A percentile compares a stretch with the other conserved stretches of the same genome.
These are phyloP conservation scores for Aphrocallistes beatrix DNA, from an alignment of 37 sponge, comb jelly and placozoan species.

Conservation along the genomic window DNA sequence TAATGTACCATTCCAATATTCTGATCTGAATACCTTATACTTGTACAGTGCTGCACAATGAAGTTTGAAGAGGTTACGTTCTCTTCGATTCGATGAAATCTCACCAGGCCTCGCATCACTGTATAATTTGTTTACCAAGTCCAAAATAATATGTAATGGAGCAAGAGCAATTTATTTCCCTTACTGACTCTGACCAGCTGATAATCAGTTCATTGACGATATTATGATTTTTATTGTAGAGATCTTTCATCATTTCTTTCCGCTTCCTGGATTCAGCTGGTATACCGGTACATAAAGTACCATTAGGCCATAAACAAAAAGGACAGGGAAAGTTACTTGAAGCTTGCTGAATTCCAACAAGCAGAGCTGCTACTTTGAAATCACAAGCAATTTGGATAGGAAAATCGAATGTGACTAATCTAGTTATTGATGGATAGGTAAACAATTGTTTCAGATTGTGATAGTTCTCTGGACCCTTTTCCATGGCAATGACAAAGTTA, in stretches of 20 bases:
- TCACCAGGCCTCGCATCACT: conserved; percentile 1
- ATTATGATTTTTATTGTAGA: neutral
- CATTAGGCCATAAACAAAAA: neutral
- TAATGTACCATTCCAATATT: conserved; percentile 6
- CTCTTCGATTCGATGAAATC: neutral
- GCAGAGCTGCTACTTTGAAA: conserved; percentile 17
- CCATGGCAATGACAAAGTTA: conserved; percentile 18
- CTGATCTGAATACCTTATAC: neutral
- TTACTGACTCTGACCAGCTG: no score
- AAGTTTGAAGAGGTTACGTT: conserved; percentile 7
- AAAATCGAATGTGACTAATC: neutral
- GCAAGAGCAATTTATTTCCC: conserved; percentile 13
- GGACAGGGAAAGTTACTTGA: neutral
- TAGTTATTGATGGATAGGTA: neutral
- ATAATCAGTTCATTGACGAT: conserved; percentile 2
- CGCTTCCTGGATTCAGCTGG: neutral
- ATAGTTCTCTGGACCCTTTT: conserved; percentile 8
- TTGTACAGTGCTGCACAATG: conserved; percentile 14
- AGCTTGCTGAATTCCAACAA: neutral
- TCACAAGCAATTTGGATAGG: conserved; percentile 3
- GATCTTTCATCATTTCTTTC: neutral
- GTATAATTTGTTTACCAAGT: neutral
- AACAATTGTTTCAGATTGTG: neutral
- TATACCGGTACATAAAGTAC: conserved; percentile 1
- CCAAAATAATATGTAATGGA: conserved; percentile 5